Base-by-base conservation (phyloP, 2,888 invertebrate species). In the Noctua pronuba region DNA sequence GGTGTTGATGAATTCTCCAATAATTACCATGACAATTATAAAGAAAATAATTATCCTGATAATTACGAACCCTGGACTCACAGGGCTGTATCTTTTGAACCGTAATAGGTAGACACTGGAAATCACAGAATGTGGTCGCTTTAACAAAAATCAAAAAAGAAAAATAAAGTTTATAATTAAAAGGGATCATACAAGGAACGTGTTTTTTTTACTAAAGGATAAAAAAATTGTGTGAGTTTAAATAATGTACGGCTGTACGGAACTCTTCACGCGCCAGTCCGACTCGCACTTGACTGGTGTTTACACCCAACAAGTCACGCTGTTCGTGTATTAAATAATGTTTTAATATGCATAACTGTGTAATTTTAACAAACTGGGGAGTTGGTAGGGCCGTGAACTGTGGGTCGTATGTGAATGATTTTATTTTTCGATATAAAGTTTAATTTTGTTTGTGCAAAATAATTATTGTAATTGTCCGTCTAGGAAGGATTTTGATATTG, bases 291-390 rank as follows among this genome's bases (percentile, higher is more conserved):
- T 65, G 44, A 28, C 41, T 10, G n/a, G n/a, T n/a, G 16, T n/a
- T 66, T 65, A 60, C 35, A 74, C 67, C n/a, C 28, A 31, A 21
- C 79, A 13, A 77, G 89, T 88, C 87, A 89, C 86, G 87, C 71
- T 66, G 38, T 74, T 65, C 82, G 82, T 87, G 75, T 77, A 35
- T 62, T 55, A 60, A 31, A 64, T 55, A 44, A 83, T 62, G 21
- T 76, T 60, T 75, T 75, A 80, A 77, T 49, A 88, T 79, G 75
- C 85, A 73, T 82, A 84, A 4, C 69, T 81, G 66, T 79, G 81
- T 89, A 79, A 85, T 87, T 70, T 88, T 58, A 35, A 75, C 16
- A 7, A 58, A 79, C 60, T 82, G 87, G 88, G 88, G 83, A 89
- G 87, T 78, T 11, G 6, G 21, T 75, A 73, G 77, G 66, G 70